phyloP scores from a whole-genome alignment of 2,113 vertebrate species.

The Chlorodrepanis virens region DNA sequence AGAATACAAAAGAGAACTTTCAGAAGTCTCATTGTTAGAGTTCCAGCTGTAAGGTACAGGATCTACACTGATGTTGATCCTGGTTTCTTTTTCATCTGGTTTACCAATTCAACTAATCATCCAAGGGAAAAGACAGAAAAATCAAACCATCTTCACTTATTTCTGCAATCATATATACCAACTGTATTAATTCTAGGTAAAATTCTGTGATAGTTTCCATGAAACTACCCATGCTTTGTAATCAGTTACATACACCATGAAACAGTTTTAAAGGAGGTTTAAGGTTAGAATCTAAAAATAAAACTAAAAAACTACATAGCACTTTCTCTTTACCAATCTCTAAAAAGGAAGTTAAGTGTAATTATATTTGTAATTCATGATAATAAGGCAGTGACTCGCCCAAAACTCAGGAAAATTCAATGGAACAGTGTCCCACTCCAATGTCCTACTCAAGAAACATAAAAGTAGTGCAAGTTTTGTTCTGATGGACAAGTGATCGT shows the following conservation, averaged over 20 bases:
- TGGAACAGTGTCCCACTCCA: neutral
- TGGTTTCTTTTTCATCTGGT: neutral
- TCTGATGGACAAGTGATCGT: neutral
- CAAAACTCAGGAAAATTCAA: neutral
- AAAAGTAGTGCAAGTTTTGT: neutral
- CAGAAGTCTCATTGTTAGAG: neutral
- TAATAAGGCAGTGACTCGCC: neutral
- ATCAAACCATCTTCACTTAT: neutral
- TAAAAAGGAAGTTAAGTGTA: neutral
- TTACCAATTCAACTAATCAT: neutral
- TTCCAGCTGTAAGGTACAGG: neutral
- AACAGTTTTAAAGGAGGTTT: neutral
- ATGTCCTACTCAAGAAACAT: neutral
- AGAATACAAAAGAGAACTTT: neutral
- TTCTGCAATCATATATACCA: neutral
- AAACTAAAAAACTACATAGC: neutral
- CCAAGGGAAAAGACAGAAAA: neutral
- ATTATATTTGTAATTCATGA: neutral
- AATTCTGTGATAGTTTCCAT: neutral
- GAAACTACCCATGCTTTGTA: neutral
- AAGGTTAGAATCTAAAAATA: neutral
- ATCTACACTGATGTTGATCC: neutral
- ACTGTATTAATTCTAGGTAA: neutral
- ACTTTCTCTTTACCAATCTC: neutral
- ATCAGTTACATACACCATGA: neutral